phyloP scores from a whole-genome alignment of 2,888 invertebrate genomes.

The Zygogramma bicolorata region DNA sequence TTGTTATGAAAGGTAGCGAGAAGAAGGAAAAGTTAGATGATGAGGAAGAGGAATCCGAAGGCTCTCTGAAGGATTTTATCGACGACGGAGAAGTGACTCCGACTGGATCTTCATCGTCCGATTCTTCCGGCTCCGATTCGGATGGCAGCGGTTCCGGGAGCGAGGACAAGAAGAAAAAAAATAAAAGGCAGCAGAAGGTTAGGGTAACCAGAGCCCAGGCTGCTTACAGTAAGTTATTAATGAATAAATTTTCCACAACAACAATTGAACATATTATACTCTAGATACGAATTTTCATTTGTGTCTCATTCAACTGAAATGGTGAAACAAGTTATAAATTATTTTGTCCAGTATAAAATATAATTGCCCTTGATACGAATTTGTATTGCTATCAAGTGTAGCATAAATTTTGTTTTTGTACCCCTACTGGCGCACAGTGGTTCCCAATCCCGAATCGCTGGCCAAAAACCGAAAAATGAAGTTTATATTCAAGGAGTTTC shows the following conservation, averaged over 20 bases:
- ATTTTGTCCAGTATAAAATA: too few relatives aligned
- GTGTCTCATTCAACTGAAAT: too few relatives aligned
- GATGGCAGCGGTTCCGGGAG: slow-evolving; percentile 28
- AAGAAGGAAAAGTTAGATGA: slow-evolving; percentile 54
- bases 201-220: slow-evolving; percentile 42
- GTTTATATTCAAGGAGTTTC: too few relatives aligned
- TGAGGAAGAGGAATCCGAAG: slow-evolving; percentile 76
- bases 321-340: too few relatives aligned
- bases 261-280: too few relatives aligned
- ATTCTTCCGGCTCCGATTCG: slow-evolving; percentile 42
- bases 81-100: slow-evolving; percentile 68
- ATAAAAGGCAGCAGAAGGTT: slow-evolving; percentile 24
- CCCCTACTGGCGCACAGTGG: too few relatives aligned
- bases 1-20: slow-evolving; percentile 61
- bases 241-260: background rate
- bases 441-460: too few relatives aligned
- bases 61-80: slow-evolving; percentile 82
- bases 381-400: too few relatives aligned
- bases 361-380: too few relatives aligned
- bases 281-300: too few relatives aligned
- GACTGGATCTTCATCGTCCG: slow-evolving; percentile 32
- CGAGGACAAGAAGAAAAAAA: slow-evolving; percentile 37
- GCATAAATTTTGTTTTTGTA: too few relatives aligned
- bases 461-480: too few relatives aligned
- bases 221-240: slow-evolving; percentile 43